Evolutionary conservation across 1,140 invertebrate genomes (phyloP).

Genomic region (Aphaenogaster ashmeadi): DNA sequence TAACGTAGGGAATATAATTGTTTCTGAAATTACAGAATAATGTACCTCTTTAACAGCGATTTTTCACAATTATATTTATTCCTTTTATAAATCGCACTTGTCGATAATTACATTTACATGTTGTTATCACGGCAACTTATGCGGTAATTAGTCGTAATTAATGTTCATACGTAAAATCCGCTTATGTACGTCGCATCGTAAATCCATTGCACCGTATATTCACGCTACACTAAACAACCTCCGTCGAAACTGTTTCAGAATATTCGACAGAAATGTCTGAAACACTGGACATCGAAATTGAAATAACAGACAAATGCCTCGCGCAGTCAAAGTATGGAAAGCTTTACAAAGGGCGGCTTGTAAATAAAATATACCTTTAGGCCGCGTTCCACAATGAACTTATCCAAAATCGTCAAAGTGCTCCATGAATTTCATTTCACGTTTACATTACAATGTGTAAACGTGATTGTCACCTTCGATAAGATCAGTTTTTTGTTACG

Average conservation of each 20-base stretch:
- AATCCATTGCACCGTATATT: conserved; percentile 39
- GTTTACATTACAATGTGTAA: conserved; percentile 17
- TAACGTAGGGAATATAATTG: background rate
- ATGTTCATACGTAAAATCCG: conserved; percentile 35
- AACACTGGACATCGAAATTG: conserved; percentile 29
- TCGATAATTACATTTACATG: conserved; percentile 46
- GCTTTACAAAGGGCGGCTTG: background rate
- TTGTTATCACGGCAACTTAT: background rate
- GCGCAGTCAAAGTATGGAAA: conserved; percentile 11
- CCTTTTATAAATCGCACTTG: conserved; percentile 1
- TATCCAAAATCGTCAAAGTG: conserved; percentile 15
- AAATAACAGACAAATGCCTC: conserved; percentile 31
- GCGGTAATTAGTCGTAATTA: conserved; percentile 56
- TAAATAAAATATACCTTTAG: conserved; percentile 32
- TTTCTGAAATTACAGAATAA: background rate
- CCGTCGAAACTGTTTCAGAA: conserved; percentile 14
- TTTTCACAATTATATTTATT: conserved; percentile 15
- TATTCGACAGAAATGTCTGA: conserved; percentile 28
- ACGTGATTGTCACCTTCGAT: conserved; percentile 7
- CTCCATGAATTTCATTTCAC: background rate
- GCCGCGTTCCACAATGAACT: background rate
- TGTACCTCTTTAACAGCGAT: background rate
- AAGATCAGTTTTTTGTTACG: conserved; percentile 1
- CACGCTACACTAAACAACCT: conserved; percentile 18
- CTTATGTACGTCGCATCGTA: conserved; percentile 42